Evolutionary conservation across 2,797 vertebrate genomes (phyloP).

Genomic region (Glyptemys insculpta): DNA sequence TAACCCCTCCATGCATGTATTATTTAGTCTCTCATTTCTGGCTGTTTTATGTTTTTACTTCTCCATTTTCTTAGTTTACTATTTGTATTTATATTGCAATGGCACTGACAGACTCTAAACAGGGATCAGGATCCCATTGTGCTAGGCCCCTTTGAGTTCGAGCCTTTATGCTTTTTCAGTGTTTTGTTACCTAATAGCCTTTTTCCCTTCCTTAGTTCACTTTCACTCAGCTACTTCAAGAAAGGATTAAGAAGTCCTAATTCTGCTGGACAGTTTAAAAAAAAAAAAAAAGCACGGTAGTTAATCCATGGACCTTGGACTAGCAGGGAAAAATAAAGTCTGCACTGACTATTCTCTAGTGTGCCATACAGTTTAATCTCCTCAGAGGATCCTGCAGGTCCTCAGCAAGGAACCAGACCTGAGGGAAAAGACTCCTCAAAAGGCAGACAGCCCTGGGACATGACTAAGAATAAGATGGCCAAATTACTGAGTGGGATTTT

Average conservation of each 20-base stretch:
- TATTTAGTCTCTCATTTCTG: background rate
- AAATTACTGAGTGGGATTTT: background rate
- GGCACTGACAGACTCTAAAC: background rate
- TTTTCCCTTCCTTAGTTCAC: background rate
- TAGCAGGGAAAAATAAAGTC: background rate
- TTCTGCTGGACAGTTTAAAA: background rate
- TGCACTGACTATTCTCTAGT: background rate
- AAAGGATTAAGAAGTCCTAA: background rate
- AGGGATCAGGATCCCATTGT: background rate
- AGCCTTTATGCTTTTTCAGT: background rate
- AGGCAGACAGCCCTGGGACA: background rate
- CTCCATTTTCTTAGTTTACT: background rate
- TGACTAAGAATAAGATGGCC: background rate
- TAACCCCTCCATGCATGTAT: background rate
- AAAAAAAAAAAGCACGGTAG: background rate
- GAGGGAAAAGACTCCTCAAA: background rate
- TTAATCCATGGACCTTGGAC: background rate
- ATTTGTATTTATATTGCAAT: background rate
- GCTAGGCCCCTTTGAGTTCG: background rate
- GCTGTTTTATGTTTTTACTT: background rate
- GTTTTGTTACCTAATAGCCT: background rate
- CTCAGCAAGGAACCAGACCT: background rate
- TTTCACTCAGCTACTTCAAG: background rate
- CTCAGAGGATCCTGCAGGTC: background rate
- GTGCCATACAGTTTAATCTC: background rate